These are phyloP conservation scores for Alosa sapidissima DNA, from an alignment of 2,797 vertebrate genomes.

Conservation along the genomic window DNA sequence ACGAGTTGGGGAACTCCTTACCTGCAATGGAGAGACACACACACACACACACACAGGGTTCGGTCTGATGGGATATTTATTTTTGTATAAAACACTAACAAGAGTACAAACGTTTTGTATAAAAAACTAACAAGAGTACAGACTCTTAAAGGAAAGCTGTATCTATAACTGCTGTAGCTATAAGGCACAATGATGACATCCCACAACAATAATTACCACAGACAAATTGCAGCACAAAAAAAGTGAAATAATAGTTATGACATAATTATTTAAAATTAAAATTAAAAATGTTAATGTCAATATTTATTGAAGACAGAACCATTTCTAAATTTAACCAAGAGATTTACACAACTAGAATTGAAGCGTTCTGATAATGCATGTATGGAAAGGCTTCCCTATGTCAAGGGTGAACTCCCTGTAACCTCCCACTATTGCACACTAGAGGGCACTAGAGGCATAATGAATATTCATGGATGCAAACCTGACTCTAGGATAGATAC, in stretches of 20 bases:
- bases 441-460: conserved; percentile 54
- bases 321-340: too few relatives aligned
- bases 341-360: neutral
- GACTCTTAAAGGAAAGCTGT: neutral
- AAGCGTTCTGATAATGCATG: neutral
- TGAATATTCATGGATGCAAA: neutral
- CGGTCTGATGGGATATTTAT: conserved; percentile 20
- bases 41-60: neutral
- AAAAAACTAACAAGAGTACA: neutral
- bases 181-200: neutral
- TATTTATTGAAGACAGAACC: neutral
- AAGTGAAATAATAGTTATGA: too few relatives aligned
- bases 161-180: neutral
- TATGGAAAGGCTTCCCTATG: neutral
- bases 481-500: neutral
- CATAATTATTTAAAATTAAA: too few relatives aligned
- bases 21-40: conserved; percentile 67
- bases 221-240: neutral
- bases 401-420: neutral
- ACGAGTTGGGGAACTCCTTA: conserved; percentile 95
- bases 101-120: neutral
- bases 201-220: too few relatives aligned
- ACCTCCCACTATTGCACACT: conserved; percentile 37
- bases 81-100: neutral
- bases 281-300: neutral